These are phyloP conservation scores for Coenobita brevimanus DNA, from an alignment of 1,140 invertebrate species.

Conservation along the genomic window DNA sequence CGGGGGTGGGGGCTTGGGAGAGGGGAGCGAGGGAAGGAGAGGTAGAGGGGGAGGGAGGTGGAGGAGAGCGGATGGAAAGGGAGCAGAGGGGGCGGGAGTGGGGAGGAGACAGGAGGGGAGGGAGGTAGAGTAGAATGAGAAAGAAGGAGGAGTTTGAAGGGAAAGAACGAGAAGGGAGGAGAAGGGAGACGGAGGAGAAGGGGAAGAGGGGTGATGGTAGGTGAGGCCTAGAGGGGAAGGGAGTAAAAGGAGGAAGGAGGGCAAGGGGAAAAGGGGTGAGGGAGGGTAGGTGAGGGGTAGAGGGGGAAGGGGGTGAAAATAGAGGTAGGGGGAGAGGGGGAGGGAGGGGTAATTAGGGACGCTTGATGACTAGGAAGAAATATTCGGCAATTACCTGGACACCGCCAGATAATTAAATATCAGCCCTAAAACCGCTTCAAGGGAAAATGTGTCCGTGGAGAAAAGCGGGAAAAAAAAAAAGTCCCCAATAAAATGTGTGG, in stretches of 20 bases:
- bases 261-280: not conserved
- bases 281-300: not conserved
- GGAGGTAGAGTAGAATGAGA: not conserved
- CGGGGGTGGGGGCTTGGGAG: not conserved
- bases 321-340: not conserved
- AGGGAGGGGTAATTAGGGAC: not conserved
- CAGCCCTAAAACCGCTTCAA: too few relatives aligned
- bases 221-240: not conserved
- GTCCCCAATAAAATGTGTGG: too few relatives aligned
- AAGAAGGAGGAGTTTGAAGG: not conserved
- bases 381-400: too few relatives aligned
- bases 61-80: not conserved
- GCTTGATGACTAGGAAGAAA: too few relatives aligned
- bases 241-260: not conserved
- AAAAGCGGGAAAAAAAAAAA: too few relatives aligned
- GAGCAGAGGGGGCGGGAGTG: not conserved
- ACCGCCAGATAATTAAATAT: too few relatives aligned
- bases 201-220: not conserved
- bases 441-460: too few relatives aligned
- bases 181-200: not conserved
- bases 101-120: not conserved
- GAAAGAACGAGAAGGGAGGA: not conserved
- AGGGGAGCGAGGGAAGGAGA: not conserved
- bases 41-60: not conserved
- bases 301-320: not conserved